Evolutionary conservation across 2,113 vertebrate species (phyloP), one percentile per base, ranked within the genome.

Genomic region (Myodes glareolus): DNA sequence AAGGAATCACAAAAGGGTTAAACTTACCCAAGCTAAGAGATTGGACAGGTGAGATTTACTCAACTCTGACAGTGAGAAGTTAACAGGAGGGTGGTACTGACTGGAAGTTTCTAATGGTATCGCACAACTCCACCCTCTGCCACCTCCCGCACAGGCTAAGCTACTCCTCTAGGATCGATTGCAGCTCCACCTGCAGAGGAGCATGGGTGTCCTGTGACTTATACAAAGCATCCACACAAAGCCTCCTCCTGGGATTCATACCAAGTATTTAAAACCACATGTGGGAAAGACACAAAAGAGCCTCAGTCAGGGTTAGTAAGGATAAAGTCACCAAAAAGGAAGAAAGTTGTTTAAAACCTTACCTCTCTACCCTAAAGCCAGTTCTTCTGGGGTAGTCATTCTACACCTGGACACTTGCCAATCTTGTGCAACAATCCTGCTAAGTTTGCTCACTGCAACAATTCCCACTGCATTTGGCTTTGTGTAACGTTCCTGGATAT

Each of bases 241-340:
- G 45, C 33, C 17, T n/a, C 72, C 76, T 90, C 47, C 82, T 78
- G 39, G 70, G 29, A 89, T 90, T 96, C 68, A 63, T 13, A 91
- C 27, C 9, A 91, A 63, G 72, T 81, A 84, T 17, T 67, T 39
- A 88, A 93, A 97, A 96, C 92, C 96, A 98, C 96, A 95, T 77
- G 94, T 68, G 9, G 77, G 90, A 97, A 92, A 98, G 93, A 96
- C 93, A 94, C 89, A 85, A 84, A 96, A 94, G 77, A 93, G 68
- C 27, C 93, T 97, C 96, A 96, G 90, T 95, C 96, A 97, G 97
- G 89, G 96, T 98, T 98, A 96, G 96, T 84, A 93, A 96, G 89
- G 91, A 94, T 96, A 88, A 90, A 80, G 12, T 47, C 76, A 81
- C 61, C 93, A 80, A 95, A 93, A 84, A 97, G 96, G 92, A 97